Conservation (phyloP, 2,888 invertebrate genomes). For the Eupithecia vulgata region DNA sequence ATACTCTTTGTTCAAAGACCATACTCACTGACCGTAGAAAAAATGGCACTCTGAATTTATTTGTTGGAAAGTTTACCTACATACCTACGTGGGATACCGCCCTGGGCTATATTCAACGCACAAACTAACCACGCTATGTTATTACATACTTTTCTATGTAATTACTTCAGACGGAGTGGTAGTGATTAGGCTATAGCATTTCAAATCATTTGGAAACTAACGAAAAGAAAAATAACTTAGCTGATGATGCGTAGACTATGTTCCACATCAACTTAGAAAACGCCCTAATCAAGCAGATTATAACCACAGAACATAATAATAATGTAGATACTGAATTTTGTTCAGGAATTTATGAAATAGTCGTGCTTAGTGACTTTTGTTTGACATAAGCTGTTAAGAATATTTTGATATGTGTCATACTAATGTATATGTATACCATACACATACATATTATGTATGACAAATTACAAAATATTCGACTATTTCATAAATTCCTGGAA, state of each 20-base stretch:
- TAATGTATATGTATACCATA: no score
- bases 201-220: neutral
- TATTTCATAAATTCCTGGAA: no score
- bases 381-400: neutral
- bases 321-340: neutral
- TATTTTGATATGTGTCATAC: no score
- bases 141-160: slow-evolving; percentile 34
- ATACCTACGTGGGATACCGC: slow-evolving; percentile 38
- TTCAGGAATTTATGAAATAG: neutral
- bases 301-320: no score
- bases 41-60: slow-evolving; percentile 40
- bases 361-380: neutral
- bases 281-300: neutral
- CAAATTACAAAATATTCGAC: no score
- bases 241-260: neutral
- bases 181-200: slow-evolving; percentile 6
- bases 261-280: neutral
- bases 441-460: no score
- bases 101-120: slow-evolving; percentile 26
- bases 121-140: slow-evolving; percentile 31
- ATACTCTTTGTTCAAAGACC: slow-evolving; percentile 28
- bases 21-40: slow-evolving; percentile 33
- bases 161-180: slow-evolving; percentile 28
- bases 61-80: slow-evolving; percentile 41
- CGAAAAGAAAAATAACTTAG: neutral